Conservation (phyloP, 1,140 invertebrate genomes). For the Rhizoglyphus robini region DNA sequence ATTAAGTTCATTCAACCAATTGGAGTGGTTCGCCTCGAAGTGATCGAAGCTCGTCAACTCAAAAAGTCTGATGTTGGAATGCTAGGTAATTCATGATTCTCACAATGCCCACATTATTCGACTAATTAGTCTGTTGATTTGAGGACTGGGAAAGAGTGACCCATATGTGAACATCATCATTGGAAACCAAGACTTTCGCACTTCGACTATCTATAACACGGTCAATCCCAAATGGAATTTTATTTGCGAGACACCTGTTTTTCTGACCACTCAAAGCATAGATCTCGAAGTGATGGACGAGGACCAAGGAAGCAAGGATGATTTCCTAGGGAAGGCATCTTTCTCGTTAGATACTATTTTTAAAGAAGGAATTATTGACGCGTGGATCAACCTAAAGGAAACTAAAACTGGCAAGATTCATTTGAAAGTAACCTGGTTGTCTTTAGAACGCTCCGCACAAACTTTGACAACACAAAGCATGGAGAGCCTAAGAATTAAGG, state of each 20-base stretch:
- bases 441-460: constrained; percentile 47
- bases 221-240: constrained; percentile 84
- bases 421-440: constrained; percentile 70
- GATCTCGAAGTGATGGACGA: constrained; percentile 65
- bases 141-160: constrained; percentile 90
- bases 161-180: constrained; percentile 71
- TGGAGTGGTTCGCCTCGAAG: constrained; percentile 46
- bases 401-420: constrained; percentile 84
- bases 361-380: not conserved
- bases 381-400: constrained; percentile 82
- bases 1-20: constrained; percentile 76
- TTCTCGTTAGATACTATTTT: not conserved
- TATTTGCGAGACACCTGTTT: constrained; percentile 58
- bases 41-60: constrained; percentile 81
- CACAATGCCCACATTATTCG: too few species aligned
- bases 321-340: constrained; percentile 54
- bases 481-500: constrained; percentile 16
- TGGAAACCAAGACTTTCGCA: constrained; percentile 53
- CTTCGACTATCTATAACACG: constrained; percentile 74
- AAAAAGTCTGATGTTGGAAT: constrained; percentile 62
- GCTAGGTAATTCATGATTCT: constrained; percentile 34
- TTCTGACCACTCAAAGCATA: constrained; percentile 54
- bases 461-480: constrained; percentile 37
- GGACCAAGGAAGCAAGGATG: constrained; percentile 62
- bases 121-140: too few species aligned